Evolutionary conservation across 2,888 invertebrate species (phyloP).

Genomic region (Embidobia sp.): DNA sequence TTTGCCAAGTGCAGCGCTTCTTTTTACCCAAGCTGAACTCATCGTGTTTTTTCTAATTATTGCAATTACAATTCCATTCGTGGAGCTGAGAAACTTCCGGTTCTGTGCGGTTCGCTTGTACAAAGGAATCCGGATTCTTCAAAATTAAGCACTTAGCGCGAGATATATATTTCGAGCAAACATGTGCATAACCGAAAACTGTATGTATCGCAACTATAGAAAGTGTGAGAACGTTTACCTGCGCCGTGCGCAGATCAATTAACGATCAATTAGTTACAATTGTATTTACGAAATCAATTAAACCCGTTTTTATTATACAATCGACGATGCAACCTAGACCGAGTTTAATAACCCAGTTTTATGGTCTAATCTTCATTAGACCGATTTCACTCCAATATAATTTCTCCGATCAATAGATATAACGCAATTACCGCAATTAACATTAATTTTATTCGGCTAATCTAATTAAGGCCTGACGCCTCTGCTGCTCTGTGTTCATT

Average conservation of each 20-base stretch:
- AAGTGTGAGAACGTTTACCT: slow-evolving; percentile 43
- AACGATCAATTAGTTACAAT: slow-evolving; percentile 33
- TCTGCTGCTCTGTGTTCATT: slow-evolving; percentile 1
- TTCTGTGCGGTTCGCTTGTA: slow-evolving; percentile 10
- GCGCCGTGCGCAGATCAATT: slow-evolving; percentile 9
- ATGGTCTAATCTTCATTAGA: slow-evolving; percentile 44
- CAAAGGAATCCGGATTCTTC: slow-evolving; percentile 18
- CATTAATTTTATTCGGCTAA: slow-evolving; percentile 32
- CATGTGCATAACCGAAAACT: slow-evolving; percentile 2
- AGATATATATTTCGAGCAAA: slow-evolving; percentile 11
- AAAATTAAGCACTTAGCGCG: slow-evolving; percentile 9
- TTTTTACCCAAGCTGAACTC: slow-evolving; percentile 11
- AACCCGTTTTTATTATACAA: slow-evolving; percentile 32
- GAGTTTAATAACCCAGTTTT: slow-evolving; percentile 57
- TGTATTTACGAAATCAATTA: slow-evolving; percentile 28
- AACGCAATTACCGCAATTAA: slow-evolving; percentile 29
- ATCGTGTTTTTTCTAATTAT: slow-evolving; percentile 50
- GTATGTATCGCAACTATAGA: too few relatives aligned
- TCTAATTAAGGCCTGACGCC: slow-evolving; percentile 33
- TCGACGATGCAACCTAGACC: slow-evolving; percentile 41
- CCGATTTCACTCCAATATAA: slow-evolving; percentile 51
- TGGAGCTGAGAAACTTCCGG: slow-evolving; percentile 44
- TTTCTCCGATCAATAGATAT: slow-evolving; percentile 47
- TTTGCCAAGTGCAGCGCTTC: slow-evolving; percentile 18
- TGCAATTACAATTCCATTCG: slow-evolving; percentile 53